Percentiles rank a stretch among this genome's conserved stretches.
phyloP scores from a whole-genome alignment of 1,140 invertebrate species.

The Lamellibrachia luymesi region DNA sequence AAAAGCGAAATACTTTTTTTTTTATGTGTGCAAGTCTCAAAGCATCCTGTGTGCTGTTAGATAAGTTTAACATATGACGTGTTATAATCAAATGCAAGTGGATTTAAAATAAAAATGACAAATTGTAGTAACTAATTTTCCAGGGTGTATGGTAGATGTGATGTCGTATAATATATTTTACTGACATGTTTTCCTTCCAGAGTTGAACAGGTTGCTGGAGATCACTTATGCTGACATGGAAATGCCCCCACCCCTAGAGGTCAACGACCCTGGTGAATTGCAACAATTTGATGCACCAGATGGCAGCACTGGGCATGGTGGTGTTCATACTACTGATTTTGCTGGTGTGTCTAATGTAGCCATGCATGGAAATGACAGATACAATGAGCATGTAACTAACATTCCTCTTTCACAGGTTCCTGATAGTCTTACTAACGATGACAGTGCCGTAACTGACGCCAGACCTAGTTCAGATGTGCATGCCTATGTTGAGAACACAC shows the following conservation, averaged over 20 bases:
- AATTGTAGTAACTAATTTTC: neutral
- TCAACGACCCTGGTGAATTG: neutral
- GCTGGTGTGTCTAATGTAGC: neutral
- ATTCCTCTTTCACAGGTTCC: neutral
- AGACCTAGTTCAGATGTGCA: neutral
- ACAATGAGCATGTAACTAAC: neutral
- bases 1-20: neutral
- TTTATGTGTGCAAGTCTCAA: neutral
- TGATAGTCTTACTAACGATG: neutral
- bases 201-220: neutral
- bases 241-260: neutral
- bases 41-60: no score
- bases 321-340: neutral
- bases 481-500: neutral
- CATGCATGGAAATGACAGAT: neutral
- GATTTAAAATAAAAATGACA: neutral
- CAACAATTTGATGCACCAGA: neutral
- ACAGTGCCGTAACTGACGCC: neutral
- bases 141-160: neutral
- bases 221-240: neutral
- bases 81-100: neutral
- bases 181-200: neutral
- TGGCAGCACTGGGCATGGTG: neutral
- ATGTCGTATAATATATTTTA: neutral
- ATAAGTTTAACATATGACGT: no score